phyloP scores from a whole-genome alignment of 2,113 vertebrate genomes.

The Eira barbara region DNA sequence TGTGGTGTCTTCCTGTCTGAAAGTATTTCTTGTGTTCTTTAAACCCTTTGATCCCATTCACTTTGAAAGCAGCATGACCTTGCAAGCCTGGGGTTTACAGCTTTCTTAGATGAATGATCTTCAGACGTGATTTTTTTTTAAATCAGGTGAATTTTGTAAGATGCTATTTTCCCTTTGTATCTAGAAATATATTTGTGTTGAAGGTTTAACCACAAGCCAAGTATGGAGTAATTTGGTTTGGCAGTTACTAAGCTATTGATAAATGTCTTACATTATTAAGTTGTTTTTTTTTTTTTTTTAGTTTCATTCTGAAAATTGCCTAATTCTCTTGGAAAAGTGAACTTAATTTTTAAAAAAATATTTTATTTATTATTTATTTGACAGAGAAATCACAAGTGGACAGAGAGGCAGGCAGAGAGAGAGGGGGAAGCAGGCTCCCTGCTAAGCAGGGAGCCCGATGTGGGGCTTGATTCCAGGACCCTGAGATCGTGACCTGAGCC shows the following conservation, averaged over 20 bases:
- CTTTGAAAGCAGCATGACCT: slow-evolving; percentile 11
- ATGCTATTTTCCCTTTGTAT: slow-evolving; percentile 20
- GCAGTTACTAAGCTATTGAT: background rate
- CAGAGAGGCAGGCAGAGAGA: too few relatives aligned
- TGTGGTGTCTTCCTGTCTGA: background rate
- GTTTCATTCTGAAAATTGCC: background rate
- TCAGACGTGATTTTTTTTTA: background rate
- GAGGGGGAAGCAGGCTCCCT: too few relatives aligned
- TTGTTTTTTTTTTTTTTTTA: background rate
- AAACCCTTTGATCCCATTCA: background rate
- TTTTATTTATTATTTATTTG: too few relatives aligned
- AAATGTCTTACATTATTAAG: background rate
- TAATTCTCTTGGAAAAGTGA: slow-evolving; percentile 19
- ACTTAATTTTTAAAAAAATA: background rate
- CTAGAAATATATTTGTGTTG: slow-evolving; percentile 27
- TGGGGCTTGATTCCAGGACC: too few relatives aligned
- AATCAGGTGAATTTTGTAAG: slow-evolving; percentile 37
- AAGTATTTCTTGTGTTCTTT: background rate
- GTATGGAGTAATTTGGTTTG: slow-evolving; percentile 33
- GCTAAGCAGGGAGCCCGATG: too few relatives aligned
- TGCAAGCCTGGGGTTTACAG: background rate
- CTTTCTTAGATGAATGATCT: slow-evolving; percentile 39
- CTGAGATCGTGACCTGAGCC: too few relatives aligned
- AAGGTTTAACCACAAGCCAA: slow-evolving; percentile 1
- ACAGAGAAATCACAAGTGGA: too few relatives aligned